phyloP scores from a whole-genome alignment of 2,113 vertebrate genomes.

The Monarcha castaneiventris region DNA sequence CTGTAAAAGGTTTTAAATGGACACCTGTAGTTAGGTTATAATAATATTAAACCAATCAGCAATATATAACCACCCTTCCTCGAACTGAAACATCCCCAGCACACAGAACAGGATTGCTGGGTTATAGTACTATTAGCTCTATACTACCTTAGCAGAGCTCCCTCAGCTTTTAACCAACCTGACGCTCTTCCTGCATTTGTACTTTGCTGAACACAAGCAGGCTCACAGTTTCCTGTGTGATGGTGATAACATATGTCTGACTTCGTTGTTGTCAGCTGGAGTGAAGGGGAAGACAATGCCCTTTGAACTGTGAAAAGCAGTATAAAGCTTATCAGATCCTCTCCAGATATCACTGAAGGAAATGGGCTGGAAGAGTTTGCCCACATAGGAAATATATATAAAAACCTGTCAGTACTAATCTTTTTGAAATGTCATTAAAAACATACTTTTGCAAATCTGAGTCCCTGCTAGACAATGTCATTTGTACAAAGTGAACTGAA shows the following conservation, averaged over 20 bases:
- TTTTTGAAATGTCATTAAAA: slow-evolving; percentile 64
- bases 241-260: slow-evolving; percentile 66
- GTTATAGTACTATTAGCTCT: not conserved
- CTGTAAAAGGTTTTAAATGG: not conserved
- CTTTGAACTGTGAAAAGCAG: slow-evolving; percentile 71
- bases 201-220: slow-evolving; percentile 63
- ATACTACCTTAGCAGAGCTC: slow-evolving; percentile 21
- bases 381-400: slow-evolving; percentile 74
- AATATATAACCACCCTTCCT: not conserved
- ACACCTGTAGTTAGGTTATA: not conserved
- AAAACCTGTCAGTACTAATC: slow-evolving; percentile 69
- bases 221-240: slow-evolving; percentile 64
- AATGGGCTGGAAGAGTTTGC: slow-evolving; percentile 61
- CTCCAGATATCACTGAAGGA: slow-evolving; percentile 77
- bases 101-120: not conserved
- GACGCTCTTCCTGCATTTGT: slow-evolving; percentile 80
- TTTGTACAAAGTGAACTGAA: slow-evolving; percentile 12
- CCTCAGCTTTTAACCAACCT: slow-evolving; percentile 62
- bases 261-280: slow-evolving; percentile 67
- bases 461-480: slow-evolving; percentile 42
- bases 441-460: slow-evolving; percentile 49
- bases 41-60: not conserved
- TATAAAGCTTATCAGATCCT: slow-evolving; percentile 80
- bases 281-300: slow-evolving; percentile 71
- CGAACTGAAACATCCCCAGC: not conserved